phyloP scores from a whole-genome alignment of 2,888 invertebrate species.

The Thyatira batis region DNA sequence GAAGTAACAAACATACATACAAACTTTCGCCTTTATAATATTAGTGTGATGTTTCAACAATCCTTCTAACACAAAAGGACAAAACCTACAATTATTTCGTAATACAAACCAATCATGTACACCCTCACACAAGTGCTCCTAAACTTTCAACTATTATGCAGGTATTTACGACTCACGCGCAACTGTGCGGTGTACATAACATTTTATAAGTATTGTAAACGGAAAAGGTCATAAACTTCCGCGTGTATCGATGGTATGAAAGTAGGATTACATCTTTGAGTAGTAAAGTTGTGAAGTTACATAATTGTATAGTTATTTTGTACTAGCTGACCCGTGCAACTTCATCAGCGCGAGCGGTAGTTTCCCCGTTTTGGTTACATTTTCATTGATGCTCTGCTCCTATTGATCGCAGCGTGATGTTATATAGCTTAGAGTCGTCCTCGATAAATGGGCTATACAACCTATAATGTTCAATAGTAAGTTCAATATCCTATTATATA shows the following conservation, averaged over 20 bases:
- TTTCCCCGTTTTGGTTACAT: too few relatives aligned
- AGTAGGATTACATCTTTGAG: not conserved
- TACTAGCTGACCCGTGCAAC: too few relatives aligned
- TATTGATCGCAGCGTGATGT: too few relatives aligned
- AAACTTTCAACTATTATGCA: slow-evolving; percentile 6
- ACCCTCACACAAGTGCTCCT: not conserved
- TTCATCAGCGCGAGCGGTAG: too few relatives aligned
- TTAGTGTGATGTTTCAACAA: too few relatives aligned
- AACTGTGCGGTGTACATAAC: slow-evolving; percentile 10
- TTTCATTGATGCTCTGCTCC: too few relatives aligned
- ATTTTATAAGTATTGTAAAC: not conserved
- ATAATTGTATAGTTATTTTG: too few relatives aligned
- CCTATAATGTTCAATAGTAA: too few relatives aligned
- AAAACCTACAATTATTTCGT: not conserved
- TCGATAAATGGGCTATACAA: too few relatives aligned
- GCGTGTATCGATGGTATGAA: not conserved
- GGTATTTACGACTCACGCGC: slow-evolving; percentile 4
- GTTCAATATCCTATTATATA: too few relatives aligned
- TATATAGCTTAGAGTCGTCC: too few relatives aligned
- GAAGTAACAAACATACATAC: not conserved
- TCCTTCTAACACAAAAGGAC: not conserved
- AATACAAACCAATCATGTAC: not conserved
- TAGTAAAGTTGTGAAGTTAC: not conserved
- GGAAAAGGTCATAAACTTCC: slow-evolving; percentile 7
- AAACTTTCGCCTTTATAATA: too few relatives aligned